phyloP scores from a whole-genome alignment of 2,888 invertebrate genomes.

The Lasioglossum leucozonium region DNA sequence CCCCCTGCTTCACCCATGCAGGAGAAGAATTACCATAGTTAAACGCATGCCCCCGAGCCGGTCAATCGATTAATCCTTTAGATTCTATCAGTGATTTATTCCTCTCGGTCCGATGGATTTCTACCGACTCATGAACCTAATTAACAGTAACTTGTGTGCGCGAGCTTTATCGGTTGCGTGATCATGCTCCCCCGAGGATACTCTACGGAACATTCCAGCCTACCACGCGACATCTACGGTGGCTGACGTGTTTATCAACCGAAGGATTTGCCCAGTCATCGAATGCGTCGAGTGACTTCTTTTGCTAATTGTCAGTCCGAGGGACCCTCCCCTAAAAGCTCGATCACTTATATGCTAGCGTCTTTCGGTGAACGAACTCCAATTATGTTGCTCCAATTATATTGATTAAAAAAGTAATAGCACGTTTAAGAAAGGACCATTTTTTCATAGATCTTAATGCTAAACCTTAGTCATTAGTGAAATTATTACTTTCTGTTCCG shows the following conservation, averaged over 20 bases:
- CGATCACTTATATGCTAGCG: not conserved
- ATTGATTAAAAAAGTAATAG: not conserved
- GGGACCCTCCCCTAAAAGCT: not conserved
- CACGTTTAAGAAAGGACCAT: too few relatives aligned
- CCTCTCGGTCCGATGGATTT: conserved; percentile 31
- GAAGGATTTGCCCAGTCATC: conserved; percentile 41
- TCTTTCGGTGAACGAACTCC: not conserved
- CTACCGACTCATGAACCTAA: conserved; percentile 52
- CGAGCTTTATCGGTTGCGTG: conserved; percentile 31
- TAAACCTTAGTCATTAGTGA: too few relatives aligned
- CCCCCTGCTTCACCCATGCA: too few relatives aligned
- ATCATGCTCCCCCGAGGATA: conserved; percentile 38
- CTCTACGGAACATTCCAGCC: conserved; percentile 2
- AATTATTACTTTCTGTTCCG: not conserved
- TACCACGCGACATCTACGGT: conserved; percentile 31
- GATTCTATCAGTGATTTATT: conserved; percentile 52
- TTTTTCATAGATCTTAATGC: too few relatives aligned
- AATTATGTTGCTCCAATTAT: not conserved
- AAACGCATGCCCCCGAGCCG: not conserved
- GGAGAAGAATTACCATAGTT: conserved; percentile 7
- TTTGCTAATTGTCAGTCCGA: not conserved
- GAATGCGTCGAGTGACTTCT: conserved; percentile 19
- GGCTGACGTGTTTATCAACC: conserved; percentile 40
- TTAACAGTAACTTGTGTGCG: conserved; percentile 45
- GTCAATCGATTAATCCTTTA: conserved; percentile 38